phyloP scores from a whole-genome alignment of 1,140 invertebrate genomes.

The Saccostrea glomerata region DNA sequence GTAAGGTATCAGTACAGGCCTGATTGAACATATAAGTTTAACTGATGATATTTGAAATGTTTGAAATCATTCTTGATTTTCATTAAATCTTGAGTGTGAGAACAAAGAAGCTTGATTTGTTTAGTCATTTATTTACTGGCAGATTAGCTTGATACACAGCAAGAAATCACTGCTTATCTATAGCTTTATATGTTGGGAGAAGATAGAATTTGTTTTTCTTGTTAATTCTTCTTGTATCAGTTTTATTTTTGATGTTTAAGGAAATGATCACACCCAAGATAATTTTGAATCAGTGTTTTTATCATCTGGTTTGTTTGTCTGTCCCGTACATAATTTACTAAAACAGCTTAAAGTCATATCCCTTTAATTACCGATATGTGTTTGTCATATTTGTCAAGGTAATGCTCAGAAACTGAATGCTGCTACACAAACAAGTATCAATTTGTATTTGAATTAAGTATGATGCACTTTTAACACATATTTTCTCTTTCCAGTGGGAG shows the following conservation, averaged over 20 bases:
- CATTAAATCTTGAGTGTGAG: neutral
- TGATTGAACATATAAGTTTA: too few relatives aligned
- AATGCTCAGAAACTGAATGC: too few relatives aligned
- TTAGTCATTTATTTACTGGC: neutral
- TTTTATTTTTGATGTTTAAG: neutral
- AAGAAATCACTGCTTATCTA: neutral
- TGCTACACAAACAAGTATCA: too few relatives aligned
- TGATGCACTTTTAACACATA: neutral
- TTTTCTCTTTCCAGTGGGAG: slow-evolving; percentile 81
- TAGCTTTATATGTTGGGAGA: neutral
- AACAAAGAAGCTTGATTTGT: neutral
- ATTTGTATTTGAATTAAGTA: too few relatives aligned
- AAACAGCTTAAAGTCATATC: neutral
- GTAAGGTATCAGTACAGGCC: too few relatives aligned
- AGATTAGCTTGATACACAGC: neutral
- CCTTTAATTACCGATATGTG: too few relatives aligned
- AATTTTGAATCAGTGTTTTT: neutral
- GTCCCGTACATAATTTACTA: neutral
- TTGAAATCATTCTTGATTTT: neutral
- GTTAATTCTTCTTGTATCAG: neutral
- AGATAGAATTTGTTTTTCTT: slow-evolving; percentile 10
- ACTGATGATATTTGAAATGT: too few relatives aligned
- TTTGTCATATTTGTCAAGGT: too few relatives aligned
- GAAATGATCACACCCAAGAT: neutral
- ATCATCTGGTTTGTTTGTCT: neutral